Conservation (phyloP, 2,797 vertebrate species). For the Urophycis tenuis region DNA sequence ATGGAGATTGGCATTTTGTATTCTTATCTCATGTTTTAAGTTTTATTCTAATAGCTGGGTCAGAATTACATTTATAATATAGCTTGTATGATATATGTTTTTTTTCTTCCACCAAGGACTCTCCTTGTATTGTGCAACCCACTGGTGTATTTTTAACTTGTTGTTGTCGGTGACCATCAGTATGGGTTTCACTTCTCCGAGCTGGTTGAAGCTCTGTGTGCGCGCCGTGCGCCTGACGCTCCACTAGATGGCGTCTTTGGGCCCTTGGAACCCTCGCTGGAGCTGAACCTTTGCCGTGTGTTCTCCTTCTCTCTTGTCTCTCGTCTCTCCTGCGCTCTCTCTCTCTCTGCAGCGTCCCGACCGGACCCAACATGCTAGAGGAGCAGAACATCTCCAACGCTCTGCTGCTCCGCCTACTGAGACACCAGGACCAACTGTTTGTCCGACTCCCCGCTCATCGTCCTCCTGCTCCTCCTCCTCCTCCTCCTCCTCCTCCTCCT, state of each 20-base stretch:
- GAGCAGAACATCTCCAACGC: slow-evolving; percentile 69
- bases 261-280: not conserved
- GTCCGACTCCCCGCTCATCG: not conserved
- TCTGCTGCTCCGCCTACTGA: slow-evolving; percentile 68
- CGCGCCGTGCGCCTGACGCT: not conserved
- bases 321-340: not conserved
- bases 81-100: too few relatives aligned
- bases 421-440: slow-evolving; percentile 30
- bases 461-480: slow-evolving; percentile 20
- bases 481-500: not conserved
- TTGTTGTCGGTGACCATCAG: not conserved
- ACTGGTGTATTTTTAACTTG: not conserved
- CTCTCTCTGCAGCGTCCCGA: slow-evolving; percentile 42
- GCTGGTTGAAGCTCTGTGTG: not conserved
- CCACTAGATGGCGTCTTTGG: not conserved
- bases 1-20: too few relatives aligned
- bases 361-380: slow-evolving; percentile 61
- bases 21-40: too few relatives aligned
- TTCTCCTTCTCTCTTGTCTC: not conserved
- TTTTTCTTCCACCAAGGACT: not conserved
- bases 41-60: too few relatives aligned
- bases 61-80: too few relatives aligned
- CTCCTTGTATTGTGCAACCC: not conserved
- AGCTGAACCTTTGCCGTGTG: not conserved
- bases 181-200: not conserved